These are phyloP conservation scores for Drosophila mimetica DNA, from an alignment of 2,888 invertebrate genomes.

Conservation along the genomic window DNA sequence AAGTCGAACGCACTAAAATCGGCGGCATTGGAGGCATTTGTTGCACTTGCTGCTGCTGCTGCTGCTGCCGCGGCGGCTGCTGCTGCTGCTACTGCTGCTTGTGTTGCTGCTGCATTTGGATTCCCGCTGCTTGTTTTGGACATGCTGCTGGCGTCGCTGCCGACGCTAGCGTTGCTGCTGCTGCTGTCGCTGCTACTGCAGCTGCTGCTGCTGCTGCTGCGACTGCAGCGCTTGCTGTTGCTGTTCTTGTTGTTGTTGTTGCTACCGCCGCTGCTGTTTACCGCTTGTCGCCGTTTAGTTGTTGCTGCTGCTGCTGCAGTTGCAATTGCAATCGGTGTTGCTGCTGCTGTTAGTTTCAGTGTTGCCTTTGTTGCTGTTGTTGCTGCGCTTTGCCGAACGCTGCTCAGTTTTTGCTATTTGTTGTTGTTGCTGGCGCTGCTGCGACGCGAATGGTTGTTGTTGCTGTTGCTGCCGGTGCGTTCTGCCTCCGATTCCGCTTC, in stretches of 20 bases:
- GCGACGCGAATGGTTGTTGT: slow-evolving; percentile 57
- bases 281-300: slow-evolving; percentile 19
- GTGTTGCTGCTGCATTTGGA: slow-evolving; percentile 24
- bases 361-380: slow-evolving; percentile 40
- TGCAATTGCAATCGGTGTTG: slow-evolving; percentile 12
- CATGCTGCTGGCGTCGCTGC: slow-evolving; percentile 46
- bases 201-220: slow-evolving; percentile 32
- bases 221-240: slow-evolving; percentile 29
- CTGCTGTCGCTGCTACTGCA: slow-evolving; percentile 32
- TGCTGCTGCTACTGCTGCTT: slow-evolving; percentile 4
- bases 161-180: slow-evolving; percentile 22
- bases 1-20: slow-evolving; percentile 84
- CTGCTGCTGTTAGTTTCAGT: slow-evolving; percentile 34
- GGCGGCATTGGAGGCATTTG: slow-evolving; percentile 39
- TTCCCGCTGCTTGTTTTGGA: slow-evolving; percentile 43
- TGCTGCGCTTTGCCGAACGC: slow-evolving; percentile 76
- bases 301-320: slow-evolving; percentile 25
- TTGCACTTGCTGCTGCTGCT: slow-evolving; percentile 33
- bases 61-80: slow-evolving; percentile 38
- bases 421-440: slow-evolving; percentile 69
- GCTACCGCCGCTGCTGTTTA: slow-evolving; percentile 14
- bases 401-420: slow-evolving; percentile 76
- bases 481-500: slow-evolving; percentile 59
- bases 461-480: slow-evolving; percentile 51
- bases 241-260: neutral